Percentiles rank a stretch among this genome's conserved stretches.
Evolutionary conservation across 1,140 invertebrate species (phyloP).

Genomic region (Reticulitermes speratus): DNA sequence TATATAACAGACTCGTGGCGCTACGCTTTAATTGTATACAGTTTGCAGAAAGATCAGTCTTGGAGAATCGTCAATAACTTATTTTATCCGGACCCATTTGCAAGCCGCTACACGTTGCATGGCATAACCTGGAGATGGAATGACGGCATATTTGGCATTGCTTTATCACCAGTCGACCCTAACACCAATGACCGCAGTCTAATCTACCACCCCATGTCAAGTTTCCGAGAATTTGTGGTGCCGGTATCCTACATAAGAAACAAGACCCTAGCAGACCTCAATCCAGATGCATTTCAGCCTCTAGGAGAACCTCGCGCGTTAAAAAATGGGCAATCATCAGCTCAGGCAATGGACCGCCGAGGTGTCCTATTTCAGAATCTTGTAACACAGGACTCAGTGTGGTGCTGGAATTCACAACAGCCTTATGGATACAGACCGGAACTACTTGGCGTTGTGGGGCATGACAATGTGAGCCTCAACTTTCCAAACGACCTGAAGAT

Average conservation of each 20-base stretch:
- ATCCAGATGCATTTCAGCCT: constrained; percentile 55
- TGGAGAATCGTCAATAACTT: constrained; percentile 72
- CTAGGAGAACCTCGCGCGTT: constrained; percentile 26
- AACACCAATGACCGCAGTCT: constrained; percentile 56
- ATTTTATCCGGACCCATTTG: constrained; percentile 74
- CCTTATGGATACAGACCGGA: constrained; percentile 50
- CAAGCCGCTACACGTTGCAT: constrained; percentile 62
- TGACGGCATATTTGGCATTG: constrained; percentile 76
- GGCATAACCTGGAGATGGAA: constrained; percentile 76
- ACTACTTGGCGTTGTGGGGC: constrained; percentile 56
- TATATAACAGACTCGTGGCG: constrained; percentile 77
- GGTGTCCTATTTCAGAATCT: constrained; percentile 78
- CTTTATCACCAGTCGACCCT: constrained; percentile 59
- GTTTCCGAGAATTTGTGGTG: constrained; percentile 71
- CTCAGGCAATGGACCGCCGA: constrained; percentile 64
- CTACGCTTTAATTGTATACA: constrained; percentile 47
- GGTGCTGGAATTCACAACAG: constrained; percentile 76
- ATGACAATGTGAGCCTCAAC: constrained; percentile 58
- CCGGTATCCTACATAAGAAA: constrained; percentile 60
- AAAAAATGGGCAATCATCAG: constrained; percentile 63
- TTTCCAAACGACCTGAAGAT: constrained; percentile 79
- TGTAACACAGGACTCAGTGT: constrained; percentile 68
- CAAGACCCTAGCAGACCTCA: constrained; percentile 52
- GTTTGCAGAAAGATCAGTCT: constrained; percentile 61
- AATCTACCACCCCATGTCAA: constrained; percentile 79